Conservation (phyloP, 2,113 vertebrate genomes). For the Chiloscyllium plagiosum region DNA sequence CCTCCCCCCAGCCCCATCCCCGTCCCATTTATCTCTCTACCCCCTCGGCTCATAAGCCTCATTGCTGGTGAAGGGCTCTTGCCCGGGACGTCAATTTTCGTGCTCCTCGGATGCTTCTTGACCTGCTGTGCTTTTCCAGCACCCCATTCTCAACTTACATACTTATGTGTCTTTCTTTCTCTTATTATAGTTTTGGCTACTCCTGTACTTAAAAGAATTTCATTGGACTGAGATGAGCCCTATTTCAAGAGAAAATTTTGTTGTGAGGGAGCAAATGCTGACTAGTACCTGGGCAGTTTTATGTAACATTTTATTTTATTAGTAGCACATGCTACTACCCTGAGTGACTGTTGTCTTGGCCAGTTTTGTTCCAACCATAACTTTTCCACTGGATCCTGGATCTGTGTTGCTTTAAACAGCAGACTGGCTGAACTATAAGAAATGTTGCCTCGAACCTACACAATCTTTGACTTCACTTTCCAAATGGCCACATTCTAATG, state of each 20-base stretch:
- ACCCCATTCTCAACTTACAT: no score
- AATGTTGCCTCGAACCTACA: not conserved
- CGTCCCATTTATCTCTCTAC: no score
- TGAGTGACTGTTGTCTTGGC: not conserved
- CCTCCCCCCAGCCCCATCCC: no score
- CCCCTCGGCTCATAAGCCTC: no score
- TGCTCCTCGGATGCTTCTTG: no score
- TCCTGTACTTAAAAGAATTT: not conserved
- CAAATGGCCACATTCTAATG: not conserved
- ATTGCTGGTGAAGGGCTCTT: no score
- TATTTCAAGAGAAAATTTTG: not conserved
- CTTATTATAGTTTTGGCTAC: not conserved
- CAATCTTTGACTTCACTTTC: not conserved
- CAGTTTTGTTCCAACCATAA: not conserved
- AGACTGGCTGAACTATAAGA: not conserved
- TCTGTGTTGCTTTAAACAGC: not conserved
- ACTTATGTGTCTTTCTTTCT: not conserved
- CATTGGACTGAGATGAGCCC: not conserved
- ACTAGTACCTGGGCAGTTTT: not conserved
- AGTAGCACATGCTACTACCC: not conserved
- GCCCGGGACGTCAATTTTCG: no score
- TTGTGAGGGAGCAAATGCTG: not conserved
- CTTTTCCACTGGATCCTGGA: not conserved
- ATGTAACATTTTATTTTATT: not conserved
- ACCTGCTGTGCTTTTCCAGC: no score